phyloP scores from a whole-genome alignment of 1,140 invertebrate genomes.

The Dinothrombium tinctorium region DNA sequence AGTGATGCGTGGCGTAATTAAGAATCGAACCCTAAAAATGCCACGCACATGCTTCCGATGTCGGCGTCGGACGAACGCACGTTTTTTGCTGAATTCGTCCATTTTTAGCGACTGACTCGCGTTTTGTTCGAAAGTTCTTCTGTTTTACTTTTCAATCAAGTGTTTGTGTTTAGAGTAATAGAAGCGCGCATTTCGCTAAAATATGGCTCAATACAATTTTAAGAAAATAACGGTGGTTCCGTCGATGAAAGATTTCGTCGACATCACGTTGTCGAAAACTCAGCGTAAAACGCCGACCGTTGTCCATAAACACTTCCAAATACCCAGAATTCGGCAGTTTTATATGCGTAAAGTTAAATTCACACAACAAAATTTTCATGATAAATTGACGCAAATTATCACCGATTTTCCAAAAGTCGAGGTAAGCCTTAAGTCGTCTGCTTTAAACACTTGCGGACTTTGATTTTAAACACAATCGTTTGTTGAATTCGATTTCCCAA shows the following conservation, averaged over 20 bases:
- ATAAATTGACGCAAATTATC: conserved; percentile 82
- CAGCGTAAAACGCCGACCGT: conserved; percentile 97
- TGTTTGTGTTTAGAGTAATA: neutral
- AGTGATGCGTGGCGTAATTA: too few species aligned
- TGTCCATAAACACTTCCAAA: conserved; percentile 89
- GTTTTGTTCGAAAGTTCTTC: neutral
- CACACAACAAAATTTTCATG: conserved; percentile 91
- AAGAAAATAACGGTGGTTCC: conserved; percentile 94
- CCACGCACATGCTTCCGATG: too few species aligned
- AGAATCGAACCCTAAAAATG: too few species aligned
- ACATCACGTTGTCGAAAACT: conserved; percentile 95
- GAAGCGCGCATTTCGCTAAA: neutral
- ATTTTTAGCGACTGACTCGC: neutral
- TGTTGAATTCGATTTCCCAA: too few species aligned
- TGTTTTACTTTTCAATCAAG: neutral
- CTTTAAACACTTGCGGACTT: neutral
- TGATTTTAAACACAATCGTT: too few species aligned
- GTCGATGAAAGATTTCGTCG: conserved; percentile 85
- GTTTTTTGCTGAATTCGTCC: neutral
- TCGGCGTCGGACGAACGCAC: too few species aligned
- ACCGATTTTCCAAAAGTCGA: conserved; percentile 96
- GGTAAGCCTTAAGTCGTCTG: conserved; percentile 23
- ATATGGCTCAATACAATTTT: conserved; percentile 78
- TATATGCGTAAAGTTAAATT: conserved; percentile 96
- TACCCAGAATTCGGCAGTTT: conserved; percentile 79